phyloP scores from a whole-genome alignment of 37 sponge, comb jelly and placozoan genomes.

The Cliona cf. orientalis region DNA sequence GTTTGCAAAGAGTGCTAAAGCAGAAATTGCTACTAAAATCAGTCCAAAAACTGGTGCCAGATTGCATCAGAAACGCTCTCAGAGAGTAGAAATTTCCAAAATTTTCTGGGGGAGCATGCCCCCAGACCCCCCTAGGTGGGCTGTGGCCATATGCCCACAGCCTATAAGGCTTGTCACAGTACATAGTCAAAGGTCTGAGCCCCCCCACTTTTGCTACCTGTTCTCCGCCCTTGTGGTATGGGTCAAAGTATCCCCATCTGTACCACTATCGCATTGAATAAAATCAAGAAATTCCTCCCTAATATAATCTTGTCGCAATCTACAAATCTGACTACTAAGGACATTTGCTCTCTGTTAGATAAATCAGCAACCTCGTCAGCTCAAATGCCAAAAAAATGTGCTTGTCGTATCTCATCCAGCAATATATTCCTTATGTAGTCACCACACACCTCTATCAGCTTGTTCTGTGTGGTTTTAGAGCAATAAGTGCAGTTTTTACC shows the following conservation, averaged over 20 bases:
- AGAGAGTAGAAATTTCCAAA: too few relatives aligned
- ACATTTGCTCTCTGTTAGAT: background rate
- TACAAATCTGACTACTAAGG: background rate
- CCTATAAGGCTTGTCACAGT: too few relatives aligned
- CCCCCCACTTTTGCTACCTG: too few relatives aligned
- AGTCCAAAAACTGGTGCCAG: too few relatives aligned
- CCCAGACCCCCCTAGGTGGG: too few relatives aligned
- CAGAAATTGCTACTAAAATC: too few relatives aligned
- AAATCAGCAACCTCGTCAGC: background rate
- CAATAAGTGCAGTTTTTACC: constrained; percentile 57
- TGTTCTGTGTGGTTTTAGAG: constrained; percentile 55
- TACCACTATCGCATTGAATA: background rate
- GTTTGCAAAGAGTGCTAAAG: too few relatives aligned
- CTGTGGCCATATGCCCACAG: too few relatives aligned
- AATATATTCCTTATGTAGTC: constrained; percentile 24
- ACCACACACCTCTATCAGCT: constrained; percentile 36
- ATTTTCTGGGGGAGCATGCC: too few relatives aligned
- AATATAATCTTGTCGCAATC: background rate
- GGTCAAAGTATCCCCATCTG: background rate
- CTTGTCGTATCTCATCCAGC: constrained; percentile 22
- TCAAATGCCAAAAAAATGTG: constrained; percentile 14
- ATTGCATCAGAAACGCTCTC: too few relatives aligned
- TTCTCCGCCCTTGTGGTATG: too few relatives aligned
- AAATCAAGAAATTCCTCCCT: background rate
- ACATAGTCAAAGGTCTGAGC: too few relatives aligned